Evolutionary conservation across 2,888 invertebrate genomes (phyloP).

Genomic region (Campopleginae sp.): DNA sequence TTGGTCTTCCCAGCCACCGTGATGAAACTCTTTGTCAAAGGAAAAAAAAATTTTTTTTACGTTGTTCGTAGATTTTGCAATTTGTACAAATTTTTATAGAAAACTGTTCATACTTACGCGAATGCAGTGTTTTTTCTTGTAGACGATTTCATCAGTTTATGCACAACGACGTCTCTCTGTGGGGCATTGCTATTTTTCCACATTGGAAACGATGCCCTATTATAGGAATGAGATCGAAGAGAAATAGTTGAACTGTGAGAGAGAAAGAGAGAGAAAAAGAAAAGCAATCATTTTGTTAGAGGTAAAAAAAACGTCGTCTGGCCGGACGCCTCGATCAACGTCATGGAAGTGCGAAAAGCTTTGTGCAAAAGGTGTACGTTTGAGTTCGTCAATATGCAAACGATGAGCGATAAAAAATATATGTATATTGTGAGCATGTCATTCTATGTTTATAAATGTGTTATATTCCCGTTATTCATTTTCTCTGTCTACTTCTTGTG

Average conservation of each 20-base stretch:
- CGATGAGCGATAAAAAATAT: slow-evolving; percentile 24
- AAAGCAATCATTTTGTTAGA: slow-evolving; percentile 12
- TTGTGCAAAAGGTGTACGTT: not conserved
- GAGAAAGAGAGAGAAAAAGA: slow-evolving; percentile 9
- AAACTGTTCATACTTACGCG: not conserved
- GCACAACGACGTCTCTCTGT: not conserved
- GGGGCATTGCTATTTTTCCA: not conserved
- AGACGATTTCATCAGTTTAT: not conserved
- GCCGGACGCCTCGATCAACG: slow-evolving; percentile 44
- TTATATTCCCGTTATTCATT: not conserved
- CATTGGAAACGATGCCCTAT: not conserved
- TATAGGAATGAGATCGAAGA: slow-evolving; percentile 18
- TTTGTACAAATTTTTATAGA: not conserved
- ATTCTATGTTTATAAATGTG: not conserved
- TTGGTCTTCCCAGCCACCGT: not conserved
- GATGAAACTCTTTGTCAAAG: not conserved
- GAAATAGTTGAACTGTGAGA: not conserved
- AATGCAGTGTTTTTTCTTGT: not conserved
- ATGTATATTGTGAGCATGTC: not conserved
- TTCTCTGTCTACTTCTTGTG: not conserved
- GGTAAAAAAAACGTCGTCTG: slow-evolving; percentile 8
- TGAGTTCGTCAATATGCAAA: slow-evolving; percentile 41
- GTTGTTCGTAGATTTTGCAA: not conserved
- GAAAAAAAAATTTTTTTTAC: not conserved
- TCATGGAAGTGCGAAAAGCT: slow-evolving; percentile 3